Evolutionary conservation across 2,113 vertebrate genomes (phyloP), one percentile per base, ranked within the genome.

Genomic region (Callipepla californica): DNA sequence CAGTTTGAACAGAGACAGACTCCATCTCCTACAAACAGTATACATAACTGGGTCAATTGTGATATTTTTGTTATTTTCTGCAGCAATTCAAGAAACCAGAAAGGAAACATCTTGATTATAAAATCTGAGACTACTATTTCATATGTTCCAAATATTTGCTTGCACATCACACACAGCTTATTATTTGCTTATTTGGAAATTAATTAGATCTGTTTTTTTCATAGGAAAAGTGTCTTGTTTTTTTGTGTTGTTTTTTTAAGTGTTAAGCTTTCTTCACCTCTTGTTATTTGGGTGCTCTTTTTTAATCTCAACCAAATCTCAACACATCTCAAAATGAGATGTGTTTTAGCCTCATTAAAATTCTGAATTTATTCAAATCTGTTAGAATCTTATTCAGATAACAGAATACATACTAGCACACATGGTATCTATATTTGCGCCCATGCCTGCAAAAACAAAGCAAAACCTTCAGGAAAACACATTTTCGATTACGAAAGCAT

Each of bases 41-140:
- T 12, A 28, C 18, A 53, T 53, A 26, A 13, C 8, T 53, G 50
- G 20, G 77, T 70, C 79, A 76, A 34, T 6, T 48, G 28, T 2
- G 3, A 92, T 91, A 87, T 16, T 66, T 73, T 59, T 42, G 22
- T 32, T 91, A 51, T 70, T 65, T 91, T 91, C 57, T 44, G 72
- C 1, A 3, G 83, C 65, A 67, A 74, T 85, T 80, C 63, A 74
- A 69, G 90, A 92, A 94, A 83, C 5, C 65, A 93, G 80, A 77
- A 94, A 68, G n/a, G 55, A 40, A 95, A 93, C 82, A 94, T 91
- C 93, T 96, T 92, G 87, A 87, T 51, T 80, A 80, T 12, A 89
- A 94, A 92, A 95, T 89, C 70, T 95, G 85, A 79, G 51, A 83
- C 63, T 70, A 47, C 61, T 80, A 9, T 90, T 80, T 85, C 93